Evolutionary conservation across 1,140 invertebrate species (phyloP), one percentile per base, ranked within the genome.

Genomic region (Phthorimaea operculella): DNA sequence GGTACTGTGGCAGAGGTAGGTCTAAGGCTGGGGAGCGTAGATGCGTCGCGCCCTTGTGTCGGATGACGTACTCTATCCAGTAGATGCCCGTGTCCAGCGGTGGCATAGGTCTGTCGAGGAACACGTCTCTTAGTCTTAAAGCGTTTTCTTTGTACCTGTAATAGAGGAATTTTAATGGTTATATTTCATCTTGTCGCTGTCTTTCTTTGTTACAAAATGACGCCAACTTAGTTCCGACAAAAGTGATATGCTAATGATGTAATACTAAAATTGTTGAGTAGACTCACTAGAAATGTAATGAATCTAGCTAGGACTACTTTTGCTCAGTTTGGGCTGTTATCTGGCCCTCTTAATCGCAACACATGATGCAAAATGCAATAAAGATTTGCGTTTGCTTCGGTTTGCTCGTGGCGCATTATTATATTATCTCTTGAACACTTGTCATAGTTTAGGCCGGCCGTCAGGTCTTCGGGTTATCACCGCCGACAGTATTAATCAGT

Each of bases 31-130:
- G 86, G 4, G 89, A 88, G 28, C 87, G 79, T 58, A 92, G 54
- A 63, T 91, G 90, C 0, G 72, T 60, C 0, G 90, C 90, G 11
- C 91, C 91, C 44, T 88, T 87, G 59, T 92, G 87, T 17, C 89
- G 76, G 6, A 90, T 83, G 0, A 91, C 89, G 62, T 90, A 90
- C 62, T 91, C 90, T 39, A 89, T 88, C 90, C 90, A 91, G 61
- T 87, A 91, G 7, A 90, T 71, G 1, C 88, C 88, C 36, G 79
- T 87, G 8, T 90, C 86, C 33, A 89, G 69, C 0, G 88, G 85
- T 18, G 74, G 67, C 61, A 86, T 62, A 0, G 86, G 88, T 7
- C 88, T 70, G 70, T 91, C 90, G 17, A 86, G 71, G 48, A 90
- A 88, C 17, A 87, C 76, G n/a, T 70, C 66, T 8, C 79, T 80